These are phyloP conservation scores for Oryzias curvinotus DNA, from an alignment of 2,113 vertebrate species.

Conservation along the genomic window DNA sequence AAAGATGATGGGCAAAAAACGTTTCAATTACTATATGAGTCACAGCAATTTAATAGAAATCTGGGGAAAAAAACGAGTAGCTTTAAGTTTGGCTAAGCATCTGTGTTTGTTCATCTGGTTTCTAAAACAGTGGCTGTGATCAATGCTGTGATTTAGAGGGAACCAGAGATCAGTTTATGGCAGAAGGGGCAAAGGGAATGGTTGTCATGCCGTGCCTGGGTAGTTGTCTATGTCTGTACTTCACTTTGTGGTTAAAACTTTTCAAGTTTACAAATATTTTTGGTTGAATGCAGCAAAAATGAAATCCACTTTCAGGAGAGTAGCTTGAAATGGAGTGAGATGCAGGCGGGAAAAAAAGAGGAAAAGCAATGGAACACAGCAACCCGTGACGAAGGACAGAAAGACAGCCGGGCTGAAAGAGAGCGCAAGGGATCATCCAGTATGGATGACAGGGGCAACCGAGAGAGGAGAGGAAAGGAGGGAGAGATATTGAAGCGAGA, in stretches of 20 bases:
- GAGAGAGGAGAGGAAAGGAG: slow-evolving; percentile 62
- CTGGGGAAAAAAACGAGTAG: too few species aligned
- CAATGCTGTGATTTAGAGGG: too few species aligned
- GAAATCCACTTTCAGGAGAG: slow-evolving; percentile 42
- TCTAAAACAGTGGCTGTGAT: too few species aligned
- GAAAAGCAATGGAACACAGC: slow-evolving; percentile 52
- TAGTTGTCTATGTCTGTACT: slow-evolving; percentile 5
- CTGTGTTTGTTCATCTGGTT: too few species aligned
- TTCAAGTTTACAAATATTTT: slow-evolving; percentile 39
- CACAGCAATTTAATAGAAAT: too few species aligned
- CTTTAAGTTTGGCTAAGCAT: too few species aligned
- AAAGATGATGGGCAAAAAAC: too few species aligned
- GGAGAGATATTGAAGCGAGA: slow-evolving; percentile 70
- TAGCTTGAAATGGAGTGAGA: slow-evolving; percentile 41
- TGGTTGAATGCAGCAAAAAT: slow-evolving; percentile 35
- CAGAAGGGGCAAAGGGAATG: too few species aligned
- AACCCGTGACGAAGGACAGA: slow-evolving; percentile 70
- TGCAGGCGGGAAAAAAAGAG: slow-evolving; percentile 21
- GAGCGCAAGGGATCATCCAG: slow-evolving; percentile 70
- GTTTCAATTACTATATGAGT: too few species aligned
- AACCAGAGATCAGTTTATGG: too few species aligned
- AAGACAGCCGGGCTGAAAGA: slow-evolving; percentile 67
- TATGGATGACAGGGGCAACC: slow-evolving; percentile 72
- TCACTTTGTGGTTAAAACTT: slow-evolving; percentile 16
- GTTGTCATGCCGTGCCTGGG: not conserved